A percentile compares a stretch with the other conserved stretches of the same genome.
Conservation (phyloP, 2,113 vertebrate genomes). For the Microcebus griseorufus region DNA sequence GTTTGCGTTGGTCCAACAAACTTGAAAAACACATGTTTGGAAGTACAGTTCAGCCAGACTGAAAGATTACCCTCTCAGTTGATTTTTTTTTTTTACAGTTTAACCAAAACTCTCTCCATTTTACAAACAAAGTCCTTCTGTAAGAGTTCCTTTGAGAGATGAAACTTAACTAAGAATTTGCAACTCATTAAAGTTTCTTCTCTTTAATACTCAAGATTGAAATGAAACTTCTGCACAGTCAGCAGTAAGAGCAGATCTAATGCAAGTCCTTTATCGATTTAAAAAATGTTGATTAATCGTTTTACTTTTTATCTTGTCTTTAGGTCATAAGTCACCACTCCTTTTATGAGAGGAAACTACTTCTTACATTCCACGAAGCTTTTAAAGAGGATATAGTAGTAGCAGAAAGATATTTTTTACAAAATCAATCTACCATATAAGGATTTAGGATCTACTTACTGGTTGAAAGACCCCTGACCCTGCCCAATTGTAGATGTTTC, state of each 20-base stretch:
- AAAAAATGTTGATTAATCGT: conserved; percentile 46
- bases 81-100: neutral
- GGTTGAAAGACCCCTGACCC: neutral
- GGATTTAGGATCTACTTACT: conserved; percentile 30
- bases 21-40: conserved; percentile 16
- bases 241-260: conserved; percentile 38
- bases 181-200: conserved; percentile 29
- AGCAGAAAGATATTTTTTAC: conserved; percentile 16
- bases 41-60: neutral
- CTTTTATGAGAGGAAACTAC: conserved; percentile 23
- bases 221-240: conserved; percentile 38
- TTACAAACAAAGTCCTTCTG: neutral
- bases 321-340: conserved; percentile 11
- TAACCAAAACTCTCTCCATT: neutral
- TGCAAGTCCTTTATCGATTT: conserved; percentile 13
- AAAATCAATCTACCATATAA: neutral
- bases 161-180: neutral
- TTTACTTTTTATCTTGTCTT: conserved; percentile 58
- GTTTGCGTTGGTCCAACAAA: neutral
- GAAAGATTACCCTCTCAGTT: neutral
- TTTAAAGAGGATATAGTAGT: conserved; percentile 48
- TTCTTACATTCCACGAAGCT: conserved; percentile 16
- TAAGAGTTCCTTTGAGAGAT: neutral
- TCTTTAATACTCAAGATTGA: conserved; percentile 37
- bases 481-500: neutral